phyloP scores from a whole-genome alignment of 2,888 invertebrate genomes.

The Metacarcinus magister region DNA sequence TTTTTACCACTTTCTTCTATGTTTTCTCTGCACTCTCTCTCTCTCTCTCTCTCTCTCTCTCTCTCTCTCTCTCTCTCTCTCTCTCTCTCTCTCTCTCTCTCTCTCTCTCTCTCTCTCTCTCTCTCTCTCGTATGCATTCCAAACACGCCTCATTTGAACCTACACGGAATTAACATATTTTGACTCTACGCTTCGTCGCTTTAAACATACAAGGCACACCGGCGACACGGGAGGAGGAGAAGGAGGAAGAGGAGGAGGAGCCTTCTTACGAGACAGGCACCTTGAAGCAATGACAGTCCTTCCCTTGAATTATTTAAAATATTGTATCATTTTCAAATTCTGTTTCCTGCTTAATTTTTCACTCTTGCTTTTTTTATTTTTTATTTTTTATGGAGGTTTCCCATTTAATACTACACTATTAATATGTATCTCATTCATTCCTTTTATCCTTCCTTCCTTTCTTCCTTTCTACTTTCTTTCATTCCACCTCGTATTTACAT shows the following conservation, averaged over 20 bases:
- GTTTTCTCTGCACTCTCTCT: not conserved
- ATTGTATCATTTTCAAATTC: not conserved
- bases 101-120: conserved; percentile 26
- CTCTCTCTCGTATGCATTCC: not conserved
- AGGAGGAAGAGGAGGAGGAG: not conserved
- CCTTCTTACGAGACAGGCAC: too few relatives aligned
- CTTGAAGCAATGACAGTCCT: too few relatives aligned
- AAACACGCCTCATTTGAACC: too few relatives aligned
- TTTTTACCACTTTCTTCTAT: not conserved
- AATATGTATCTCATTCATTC: not conserved
- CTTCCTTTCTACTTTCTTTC: not conserved
- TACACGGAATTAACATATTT: not conserved
- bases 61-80: not conserved
- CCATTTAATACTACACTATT: too few relatives aligned
- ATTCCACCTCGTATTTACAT: not conserved
- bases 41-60: conserved; percentile 44
- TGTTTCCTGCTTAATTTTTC: not conserved
- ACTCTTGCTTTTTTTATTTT: not conserved
- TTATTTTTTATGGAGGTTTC: not conserved
- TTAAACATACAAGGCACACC: not conserved
- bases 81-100: conserved; percentile 34
- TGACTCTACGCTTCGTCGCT: not conserved
- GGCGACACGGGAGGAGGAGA: not conserved
- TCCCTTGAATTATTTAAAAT: not conserved
- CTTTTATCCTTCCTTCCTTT: not conserved